phyloP scores from a whole-genome alignment of 1,140 invertebrate species.

The Lasioglossum baleicum region DNA sequence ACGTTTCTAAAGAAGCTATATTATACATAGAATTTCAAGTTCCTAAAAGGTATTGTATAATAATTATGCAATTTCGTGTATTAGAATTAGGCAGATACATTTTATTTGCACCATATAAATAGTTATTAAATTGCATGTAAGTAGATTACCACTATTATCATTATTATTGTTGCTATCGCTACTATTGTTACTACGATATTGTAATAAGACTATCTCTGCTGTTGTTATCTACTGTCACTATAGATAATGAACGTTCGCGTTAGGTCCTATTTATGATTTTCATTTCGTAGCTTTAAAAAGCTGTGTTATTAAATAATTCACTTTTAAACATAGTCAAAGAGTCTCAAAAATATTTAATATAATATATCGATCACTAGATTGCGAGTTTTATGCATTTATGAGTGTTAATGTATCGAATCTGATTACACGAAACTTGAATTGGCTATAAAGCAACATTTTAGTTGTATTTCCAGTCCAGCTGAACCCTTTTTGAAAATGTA shows the following conservation, averaged over 20 bases:
- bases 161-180: constrained; percentile 5
- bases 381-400: background rate
- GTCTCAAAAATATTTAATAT: constrained; percentile 14
- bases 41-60: constrained; percentile 58
- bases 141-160: constrained; percentile 8
- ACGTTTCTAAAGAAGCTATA: constrained; percentile 28
- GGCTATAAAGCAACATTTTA: background rate
- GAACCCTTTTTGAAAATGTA: background rate
- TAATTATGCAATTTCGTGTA: constrained; percentile 48
- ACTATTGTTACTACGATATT: constrained; percentile 5
- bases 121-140: constrained; percentile 17
- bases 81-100: constrained; percentile 30
- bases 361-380: background rate
- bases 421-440: background rate
- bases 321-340: background rate
- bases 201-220: background rate
- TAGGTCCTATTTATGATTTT: background rate
- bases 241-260: background rate
- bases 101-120: constrained; percentile 20
- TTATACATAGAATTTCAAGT: constrained; percentile 60
- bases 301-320: background rate
- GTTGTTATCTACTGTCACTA: constrained; percentile 1
- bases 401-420: background rate
- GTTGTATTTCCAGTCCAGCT: background rate
- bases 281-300: background rate